Base-by-base conservation (phyloP, 2,797 vertebrate genomes). In the Tragopan temminckii region DNA sequence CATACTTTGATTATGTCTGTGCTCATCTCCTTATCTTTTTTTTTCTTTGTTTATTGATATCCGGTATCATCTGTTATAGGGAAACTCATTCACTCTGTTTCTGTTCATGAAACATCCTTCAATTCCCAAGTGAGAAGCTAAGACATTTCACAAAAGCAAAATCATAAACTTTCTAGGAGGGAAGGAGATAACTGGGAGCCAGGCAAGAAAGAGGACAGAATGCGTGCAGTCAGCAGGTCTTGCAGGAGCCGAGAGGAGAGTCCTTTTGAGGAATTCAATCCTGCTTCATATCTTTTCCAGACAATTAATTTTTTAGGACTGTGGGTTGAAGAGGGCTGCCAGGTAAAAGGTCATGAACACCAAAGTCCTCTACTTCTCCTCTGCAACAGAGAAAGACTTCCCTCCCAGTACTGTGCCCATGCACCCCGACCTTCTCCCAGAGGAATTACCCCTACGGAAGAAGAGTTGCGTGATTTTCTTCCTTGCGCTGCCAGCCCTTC, bases 151-250 rank as follows among this genome's bases (percentile, higher is more conserved):
- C 43, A 88, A 91, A 88, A 84, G 3, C n/a, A 61, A 11, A 86
- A 4, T 7, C 3, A 5, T 20, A 85, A 43, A 38, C 45, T 88
- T 7, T 36, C 0, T 0, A 79, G 50, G 38, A 88, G 62, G 43
- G 85, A 70, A 81, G 52, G 8, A 84, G 74, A 36, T 84, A 88
- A 25, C 50, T 63, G 77, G 77, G 33, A 91, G 63, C 52, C 77
- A 64, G 74, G 21, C 42, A 90, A 59, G 46, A 84, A 48, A 85
- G 33, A 66, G 46, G 59, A 88, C 40, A 93, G 42, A 85, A 81
- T 9, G 7, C 70, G 18, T 67, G 79, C 70, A 52, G 52, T 42
- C 83, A 84, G 68, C 35, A 91, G 27, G 21, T 84, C 82, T 57
- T 1, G 1, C 8, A 5, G 55, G 18, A 64, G 13, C 46, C 4